Evolutionary conservation across 2,888 invertebrate genomes (phyloP), one percentile per base, ranked within the genome.

Genomic region (Drosophila recens): DNA sequence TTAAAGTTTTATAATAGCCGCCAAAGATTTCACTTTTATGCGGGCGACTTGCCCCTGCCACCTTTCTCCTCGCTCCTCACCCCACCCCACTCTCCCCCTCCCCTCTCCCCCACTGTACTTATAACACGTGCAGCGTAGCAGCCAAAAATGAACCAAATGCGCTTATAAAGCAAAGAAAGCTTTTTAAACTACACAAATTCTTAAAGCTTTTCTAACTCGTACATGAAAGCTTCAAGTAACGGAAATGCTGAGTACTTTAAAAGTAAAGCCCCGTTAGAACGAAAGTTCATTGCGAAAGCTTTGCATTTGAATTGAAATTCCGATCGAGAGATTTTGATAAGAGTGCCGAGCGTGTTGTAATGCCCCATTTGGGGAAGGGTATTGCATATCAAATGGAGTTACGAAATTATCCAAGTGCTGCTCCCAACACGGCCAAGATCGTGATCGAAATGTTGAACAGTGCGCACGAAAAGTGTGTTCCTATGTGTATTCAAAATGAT

Each of bases 21-120:
- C 49, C 15, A 56, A 51, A 89, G 85, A 87, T 84, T 84, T 84
- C 90, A 89, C 83, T 84, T 84, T 87, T 87, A 77, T 51, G 74
- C 52, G 77, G 73, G 67, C 52, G 80, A 67, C 49, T 46, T 46
- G 40, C 52, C n/a, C 38, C 46, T 11, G 10, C 36, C 45, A 40
- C 46, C 40, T 33, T 51, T 10, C n/a, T 23, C 2, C 57, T 27
- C 27, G 6, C 27, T 27, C 58, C 45, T 57, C 36, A 15, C 51
- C 56, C 23, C 48, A 15, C 34, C 4, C 34, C 27, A 4, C 20
- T 20, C 38, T 59, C 34, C 34, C 4, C 4, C 10, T 9, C 40
- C 30, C 2, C n/a, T 42, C 11, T n/a, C 38, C 38, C 11, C 10
- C 17, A 13, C n/a, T 34, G 27, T 6, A 20, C 30, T 4, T 23